Percentiles rank a stretch among this genome's conserved stretches.
phyloP scores from a whole-genome alignment of 2,888 invertebrate genomes.

The Odontocerum albicorne region DNA sequence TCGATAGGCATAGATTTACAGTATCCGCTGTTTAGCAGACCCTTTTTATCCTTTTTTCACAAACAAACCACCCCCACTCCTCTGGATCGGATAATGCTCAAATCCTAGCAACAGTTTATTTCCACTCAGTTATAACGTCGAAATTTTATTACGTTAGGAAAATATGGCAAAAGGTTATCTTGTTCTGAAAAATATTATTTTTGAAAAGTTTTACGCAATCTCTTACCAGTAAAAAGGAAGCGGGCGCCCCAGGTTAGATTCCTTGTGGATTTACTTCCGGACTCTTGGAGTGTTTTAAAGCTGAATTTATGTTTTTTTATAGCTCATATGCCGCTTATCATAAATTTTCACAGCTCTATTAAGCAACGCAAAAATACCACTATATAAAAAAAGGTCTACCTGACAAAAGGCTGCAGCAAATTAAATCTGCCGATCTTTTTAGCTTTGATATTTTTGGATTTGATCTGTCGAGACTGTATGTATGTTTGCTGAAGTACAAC shows the following conservation, averaged over 20 bases:
- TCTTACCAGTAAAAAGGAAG: not conserved
- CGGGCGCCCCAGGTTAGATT: no score
- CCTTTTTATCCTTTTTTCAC: constrained; percentile 16
- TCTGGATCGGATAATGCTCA: no score
- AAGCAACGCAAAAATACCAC: not conserved
- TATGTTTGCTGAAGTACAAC: no score
- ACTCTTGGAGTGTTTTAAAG: not conserved
- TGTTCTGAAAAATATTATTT: not conserved
- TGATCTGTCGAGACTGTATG: no score
- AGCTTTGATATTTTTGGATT: no score
- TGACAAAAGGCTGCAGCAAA: no score
- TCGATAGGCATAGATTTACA: constrained; percentile 9
- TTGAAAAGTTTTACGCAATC: not conserved
- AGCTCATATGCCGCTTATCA: no score
- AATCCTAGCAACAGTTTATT: constrained; percentile 16
- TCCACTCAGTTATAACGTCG: constrained; percentile 14
- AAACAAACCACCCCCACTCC: constrained; percentile 2
- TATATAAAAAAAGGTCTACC: no score
- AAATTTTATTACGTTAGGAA: not conserved
- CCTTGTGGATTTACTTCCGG: no score
- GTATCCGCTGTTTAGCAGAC: constrained; percentile 17
- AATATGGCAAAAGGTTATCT: not conserved
- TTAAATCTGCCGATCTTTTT: no score
- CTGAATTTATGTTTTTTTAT: no score
- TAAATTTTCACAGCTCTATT: no score